Percentiles rank a stretch among this genome's conserved stretches.
These are phyloP conservation scores for Ctenoplectra terminalis DNA, from an alignment of 1,140 invertebrate species.

Conservation along the genomic window DNA sequence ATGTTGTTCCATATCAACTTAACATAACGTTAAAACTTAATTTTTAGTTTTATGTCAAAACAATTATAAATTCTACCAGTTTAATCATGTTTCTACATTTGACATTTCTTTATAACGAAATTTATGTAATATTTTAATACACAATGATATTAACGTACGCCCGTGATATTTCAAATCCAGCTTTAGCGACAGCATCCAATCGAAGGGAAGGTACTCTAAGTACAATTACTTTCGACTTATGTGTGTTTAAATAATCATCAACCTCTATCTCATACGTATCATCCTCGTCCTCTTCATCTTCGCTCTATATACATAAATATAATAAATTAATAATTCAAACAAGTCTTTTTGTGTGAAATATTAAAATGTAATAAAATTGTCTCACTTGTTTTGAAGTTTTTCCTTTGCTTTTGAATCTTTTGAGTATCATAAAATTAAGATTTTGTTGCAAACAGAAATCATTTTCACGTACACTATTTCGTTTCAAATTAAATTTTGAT, in stretches of 20 bases:
- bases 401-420: constrained; percentile 29
- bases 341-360: no score
- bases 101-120: not conserved
- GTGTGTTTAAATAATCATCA: constrained; percentile 11
- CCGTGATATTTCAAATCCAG: constrained; percentile 86
- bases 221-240: constrained; percentile 83
- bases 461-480: not conserved
- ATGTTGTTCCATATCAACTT: no score
- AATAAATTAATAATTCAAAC: not conserved
- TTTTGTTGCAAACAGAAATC: not conserved
- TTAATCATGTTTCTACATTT: not conserved
- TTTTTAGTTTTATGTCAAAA: constrained; percentile 22
- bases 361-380: not conserved
- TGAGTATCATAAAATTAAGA: not conserved
- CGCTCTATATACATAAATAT: not conserved
- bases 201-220: constrained; percentile 85
- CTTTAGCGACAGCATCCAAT: constrained; percentile 87
- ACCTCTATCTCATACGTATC: not conserved
- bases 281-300: not conserved
- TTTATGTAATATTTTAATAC: constrained; percentile 13
- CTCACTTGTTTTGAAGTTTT: not conserved
- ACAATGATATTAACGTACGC: constrained; percentile 77
- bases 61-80: not conserved
- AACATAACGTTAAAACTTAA: no score
- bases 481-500: not conserved